Percentiles rank a stretch among this genome's conserved stretches.
Conservation (phyloP, 2,888 invertebrate species). For the Hemithea aestivaria region DNA sequence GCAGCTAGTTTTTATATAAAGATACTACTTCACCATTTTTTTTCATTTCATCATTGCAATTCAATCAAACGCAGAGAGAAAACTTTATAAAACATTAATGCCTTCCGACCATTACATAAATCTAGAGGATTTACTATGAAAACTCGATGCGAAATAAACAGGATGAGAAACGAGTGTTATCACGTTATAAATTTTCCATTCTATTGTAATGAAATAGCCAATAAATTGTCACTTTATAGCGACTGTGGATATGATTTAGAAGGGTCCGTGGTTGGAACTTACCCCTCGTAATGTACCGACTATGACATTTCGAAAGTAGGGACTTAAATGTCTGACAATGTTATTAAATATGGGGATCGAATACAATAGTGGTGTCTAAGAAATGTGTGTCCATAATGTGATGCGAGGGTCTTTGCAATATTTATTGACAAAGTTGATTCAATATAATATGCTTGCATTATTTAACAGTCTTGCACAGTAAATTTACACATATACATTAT, state of each 20-base stretch:
- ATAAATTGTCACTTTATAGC: slow-evolving; percentile 69
- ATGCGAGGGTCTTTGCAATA: slow-evolving; percentile 6
- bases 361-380: slow-evolving; percentile 12
- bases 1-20: no score
- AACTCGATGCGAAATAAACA: slow-evolving; percentile 47
- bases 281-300: slow-evolving; percentile 41
- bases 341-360: slow-evolving; percentile 17
- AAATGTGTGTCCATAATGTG: slow-evolving; percentile 6
- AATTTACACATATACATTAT: no score
- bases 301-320: slow-evolving; percentile 20
- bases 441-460: slow-evolving; percentile 2
- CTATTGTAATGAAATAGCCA: slow-evolving; percentile 66
- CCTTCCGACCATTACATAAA: slow-evolving; percentile 27
- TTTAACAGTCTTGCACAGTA: no score
- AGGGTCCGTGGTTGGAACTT: slow-evolving; percentile 36
- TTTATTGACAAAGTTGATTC: slow-evolving; percentile 7
- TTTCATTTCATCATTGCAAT: background rate
- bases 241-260: slow-evolving; percentile 28
- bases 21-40: no score
- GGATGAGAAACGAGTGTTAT: slow-evolving; percentile 58
- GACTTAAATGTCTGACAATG: slow-evolving; percentile 18
- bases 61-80: slow-evolving; percentile 9
- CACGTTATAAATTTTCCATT: slow-evolving; percentile 69
- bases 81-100: slow-evolving; percentile 27
- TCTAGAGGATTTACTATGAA: slow-evolving; percentile 44